Evolutionary conservation across 1,140 invertebrate species (phyloP).

Genomic region (Lasaia peninsularis): DNA sequence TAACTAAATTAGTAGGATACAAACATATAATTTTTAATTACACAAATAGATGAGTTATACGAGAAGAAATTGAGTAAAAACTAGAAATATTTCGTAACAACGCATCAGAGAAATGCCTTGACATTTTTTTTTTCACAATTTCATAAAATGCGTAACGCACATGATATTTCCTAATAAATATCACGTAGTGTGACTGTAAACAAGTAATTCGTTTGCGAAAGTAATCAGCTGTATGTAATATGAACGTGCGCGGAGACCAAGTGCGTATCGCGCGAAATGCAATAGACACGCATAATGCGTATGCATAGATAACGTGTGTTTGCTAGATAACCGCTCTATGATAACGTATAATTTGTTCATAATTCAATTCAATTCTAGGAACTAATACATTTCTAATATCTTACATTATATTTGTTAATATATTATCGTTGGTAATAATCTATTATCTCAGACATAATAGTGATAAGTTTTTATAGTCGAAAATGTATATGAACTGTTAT

Average conservation of each 20-base stretch:
- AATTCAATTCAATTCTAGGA: constrained; percentile 25
- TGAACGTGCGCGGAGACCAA: constrained; percentile 45
- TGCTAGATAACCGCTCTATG: constrained; percentile 52
- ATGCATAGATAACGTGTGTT: constrained; percentile 63
- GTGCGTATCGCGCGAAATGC: constrained; percentile 66
- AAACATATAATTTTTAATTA: too few relatives aligned
- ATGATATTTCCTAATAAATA: constrained; percentile 53
- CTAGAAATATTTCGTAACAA: background rate
- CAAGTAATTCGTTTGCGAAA: constrained; percentile 66
- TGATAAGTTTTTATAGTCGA: background rate
- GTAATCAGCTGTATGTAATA: constrained; percentile 45
- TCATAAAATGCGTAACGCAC: constrained; percentile 66
- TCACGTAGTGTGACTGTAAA: constrained; percentile 60
- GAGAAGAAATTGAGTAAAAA: background rate
- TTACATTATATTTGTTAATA: constrained; percentile 7
- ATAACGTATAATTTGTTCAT: constrained; percentile 39
- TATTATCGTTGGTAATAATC: constrained; percentile 4
- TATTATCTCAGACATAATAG: background rate
- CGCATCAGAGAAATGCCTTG: constrained; percentile 8
- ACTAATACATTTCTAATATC: constrained; percentile 12
- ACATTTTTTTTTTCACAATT: constrained; percentile 43
- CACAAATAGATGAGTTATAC: background rate
- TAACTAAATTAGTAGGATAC: too few relatives aligned
- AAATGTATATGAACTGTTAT: background rate
- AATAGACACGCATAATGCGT: constrained; percentile 63